Base-by-base conservation (phyloP, 2,113 vertebrate species). In the Conger conger region DNA sequence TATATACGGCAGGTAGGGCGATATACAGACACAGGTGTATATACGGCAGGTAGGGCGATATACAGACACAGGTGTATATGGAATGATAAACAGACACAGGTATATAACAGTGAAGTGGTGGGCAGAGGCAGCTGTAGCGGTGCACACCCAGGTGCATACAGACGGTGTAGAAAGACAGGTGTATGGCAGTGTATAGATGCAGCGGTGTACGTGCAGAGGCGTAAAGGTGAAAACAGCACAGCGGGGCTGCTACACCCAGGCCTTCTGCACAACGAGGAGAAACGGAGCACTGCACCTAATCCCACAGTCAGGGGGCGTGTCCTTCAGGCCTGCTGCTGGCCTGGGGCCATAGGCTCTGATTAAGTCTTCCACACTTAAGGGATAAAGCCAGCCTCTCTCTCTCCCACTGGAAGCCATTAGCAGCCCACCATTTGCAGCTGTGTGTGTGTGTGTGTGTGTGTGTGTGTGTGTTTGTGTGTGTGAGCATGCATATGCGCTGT, bases 341-440 rank as follows among this genome's bases (percentile, higher is more conserved):
- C 88, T 88, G 83, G 80, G 88, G 89, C 89, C 87, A 90, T 91
- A 89, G 85, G 89, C 88, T 91, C 87, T 90, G 90, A 92, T 91
- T 91, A 91, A 90, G 89, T 89, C 91, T 89, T 89, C 87, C 88
- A 88, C 91, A 91, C 89, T 90, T 87, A 91, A 89, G 89, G 90
- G 90, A 91, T 91, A 90, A 90, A 90, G 85, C 85, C 87, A 82
- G 86, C 87, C 90, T 89, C 87, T 87, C 83, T 63, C 82, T 86
- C 85, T 91, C 91, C 91, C 91, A 88, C 88, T 90, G 89, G 91
- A 91, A 88, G 88, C 89, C 85, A 91, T 91, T 91, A 90, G 91
- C 87, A 87, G 84, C 60, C 88, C 83, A 86, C 85, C 82, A 84
- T 89, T 86, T 82, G 81, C 86, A 87, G 84, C 85, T 86, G 57